Evolutionary conservation across 2,113 vertebrate genomes (phyloP).

Genomic region (Gymnocephalus cernua): DNA sequence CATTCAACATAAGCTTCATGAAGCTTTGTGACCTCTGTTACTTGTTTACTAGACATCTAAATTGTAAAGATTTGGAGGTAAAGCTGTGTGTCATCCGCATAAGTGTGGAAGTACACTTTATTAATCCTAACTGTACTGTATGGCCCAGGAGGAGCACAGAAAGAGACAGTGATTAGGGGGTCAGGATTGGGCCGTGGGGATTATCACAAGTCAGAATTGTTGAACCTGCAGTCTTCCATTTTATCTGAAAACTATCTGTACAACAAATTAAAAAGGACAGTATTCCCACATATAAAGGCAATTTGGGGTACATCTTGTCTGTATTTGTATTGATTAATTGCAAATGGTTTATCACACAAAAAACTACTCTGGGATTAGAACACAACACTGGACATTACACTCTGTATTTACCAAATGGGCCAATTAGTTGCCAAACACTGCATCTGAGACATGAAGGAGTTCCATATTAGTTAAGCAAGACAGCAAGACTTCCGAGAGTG

Average conservation of each 20-base stretch:
- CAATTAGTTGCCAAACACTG: not conserved
- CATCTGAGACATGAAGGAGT: not conserved
- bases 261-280: not conserved
- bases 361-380: not conserved
- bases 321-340: not conserved
- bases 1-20: not conserved
- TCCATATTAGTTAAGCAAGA: not conserved
- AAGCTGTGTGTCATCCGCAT: constrained; percentile 54
- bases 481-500: not conserved
- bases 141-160: not conserved
- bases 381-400: not conserved
- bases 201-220: not conserved
- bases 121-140: not conserved
- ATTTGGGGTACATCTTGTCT: not conserved
- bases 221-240: not conserved
- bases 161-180: not conserved
- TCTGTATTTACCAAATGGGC: not conserved
- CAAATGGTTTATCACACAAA: not conserved
- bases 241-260: not conserved
- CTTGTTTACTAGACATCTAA: not conserved
- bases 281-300: not conserved
- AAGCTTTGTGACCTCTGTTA: not conserved
- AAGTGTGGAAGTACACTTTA: not conserved
- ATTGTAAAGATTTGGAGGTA: constrained; percentile 21
- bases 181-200: not conserved